Conservation (phyloP, 2,797 vertebrate genomes). For the Tragopan temminckii region DNA sequence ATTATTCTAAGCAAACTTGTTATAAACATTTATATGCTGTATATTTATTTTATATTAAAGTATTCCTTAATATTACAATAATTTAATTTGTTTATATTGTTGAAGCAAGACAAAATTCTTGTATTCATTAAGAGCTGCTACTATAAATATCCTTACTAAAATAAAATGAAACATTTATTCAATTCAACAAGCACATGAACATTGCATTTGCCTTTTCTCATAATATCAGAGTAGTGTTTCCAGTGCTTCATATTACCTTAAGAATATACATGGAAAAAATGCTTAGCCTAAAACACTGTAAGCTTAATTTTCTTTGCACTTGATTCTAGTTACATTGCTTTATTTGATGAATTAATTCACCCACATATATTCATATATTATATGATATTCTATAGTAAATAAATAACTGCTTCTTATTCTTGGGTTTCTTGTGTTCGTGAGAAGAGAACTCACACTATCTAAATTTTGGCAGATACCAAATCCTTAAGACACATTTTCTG, state of each 20-base stretch:
- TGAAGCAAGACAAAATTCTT: constrained; percentile 31
- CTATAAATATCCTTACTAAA: constrained; percentile 23
- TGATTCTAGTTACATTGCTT: background rate
- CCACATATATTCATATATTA: background rate
- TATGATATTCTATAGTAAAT: background rate
- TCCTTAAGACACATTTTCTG: background rate
- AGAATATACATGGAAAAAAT: background rate
- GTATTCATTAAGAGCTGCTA: background rate
- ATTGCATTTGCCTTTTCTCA: background rate
- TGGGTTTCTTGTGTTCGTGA: background rate
- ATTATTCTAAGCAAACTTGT: background rate
- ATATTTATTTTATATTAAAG: background rate
- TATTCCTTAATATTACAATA: background rate
- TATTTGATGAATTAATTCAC: background rate
- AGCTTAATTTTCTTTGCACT: background rate
- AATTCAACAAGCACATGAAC: background rate
- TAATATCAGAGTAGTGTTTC: background rate
- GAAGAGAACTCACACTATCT: background rate
- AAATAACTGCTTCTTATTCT: background rate
- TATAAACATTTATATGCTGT: background rate
- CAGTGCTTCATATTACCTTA: background rate
- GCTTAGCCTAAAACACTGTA: rapidly evolving
- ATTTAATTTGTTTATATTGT: background rate
- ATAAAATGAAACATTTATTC: constrained; percentile 31
- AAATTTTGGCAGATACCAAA: background rate